Percentiles rank a stretch among this genome's conserved stretches.
phyloP scores from a whole-genome alignment of 1,140 invertebrate species.

The Drosophila baimaii region DNA sequence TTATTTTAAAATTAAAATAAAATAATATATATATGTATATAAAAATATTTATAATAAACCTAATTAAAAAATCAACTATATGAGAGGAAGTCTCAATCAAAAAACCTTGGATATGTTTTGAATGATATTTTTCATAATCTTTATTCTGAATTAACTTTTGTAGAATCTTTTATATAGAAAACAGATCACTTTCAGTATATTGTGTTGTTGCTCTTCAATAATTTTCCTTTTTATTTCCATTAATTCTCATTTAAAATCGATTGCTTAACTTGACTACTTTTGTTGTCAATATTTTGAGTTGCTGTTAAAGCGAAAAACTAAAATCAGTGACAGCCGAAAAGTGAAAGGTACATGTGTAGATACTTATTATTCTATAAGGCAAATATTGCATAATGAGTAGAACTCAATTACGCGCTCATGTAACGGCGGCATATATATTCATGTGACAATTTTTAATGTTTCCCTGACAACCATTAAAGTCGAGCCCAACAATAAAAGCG shows the following conservation, averaged over 20 bases:
- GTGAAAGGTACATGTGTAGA: constrained; percentile 30
- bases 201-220: not conserved
- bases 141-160: not conserved
- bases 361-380: constrained; percentile 18
- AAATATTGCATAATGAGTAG: constrained; percentile 58
- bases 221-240: not conserved
- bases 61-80: too few relatives aligned
- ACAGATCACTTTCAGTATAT: not conserved
- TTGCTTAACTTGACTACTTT: not conserved
- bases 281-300: not conserved
- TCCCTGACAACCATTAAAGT: constrained; percentile 76
- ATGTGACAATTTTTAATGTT: constrained; percentile 80
- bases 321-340: constrained; percentile 16
- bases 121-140: not conserved
- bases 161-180: too few relatives aligned
- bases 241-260: not conserved
- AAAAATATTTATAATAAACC: too few relatives aligned
- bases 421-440: constrained; percentile 47
- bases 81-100: not conserved
- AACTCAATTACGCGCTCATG: constrained; percentile 66
- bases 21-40: too few relatives aligned
- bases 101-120: not conserved
- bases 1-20: not conserved
- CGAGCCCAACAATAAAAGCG: constrained; percentile 62
- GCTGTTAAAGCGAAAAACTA: constrained; percentile 4